These are phyloP conservation scores for Pterocles burchelli DNA, from an alignment of 2,113 vertebrate species.

Conservation along the genomic window DNA sequence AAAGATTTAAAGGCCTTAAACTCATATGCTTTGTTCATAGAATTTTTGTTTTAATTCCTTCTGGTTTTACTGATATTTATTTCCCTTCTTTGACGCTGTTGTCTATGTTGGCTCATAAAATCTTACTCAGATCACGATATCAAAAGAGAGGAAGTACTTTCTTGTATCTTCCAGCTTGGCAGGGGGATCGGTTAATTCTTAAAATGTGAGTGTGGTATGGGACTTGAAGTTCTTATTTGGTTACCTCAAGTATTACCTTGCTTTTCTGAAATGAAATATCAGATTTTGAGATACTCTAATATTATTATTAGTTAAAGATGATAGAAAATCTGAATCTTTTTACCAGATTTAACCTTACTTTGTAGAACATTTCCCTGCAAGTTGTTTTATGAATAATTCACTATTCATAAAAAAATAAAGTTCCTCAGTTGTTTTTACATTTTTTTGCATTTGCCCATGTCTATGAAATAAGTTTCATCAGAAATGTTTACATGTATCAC, in stretches of 20 bases:
- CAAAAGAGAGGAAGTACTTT: slow-evolving; percentile 60
- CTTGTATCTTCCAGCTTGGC: slow-evolving; percentile 42
- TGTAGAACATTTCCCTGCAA: not conserved
- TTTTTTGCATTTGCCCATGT: not conserved
- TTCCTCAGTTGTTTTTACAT: not conserved
- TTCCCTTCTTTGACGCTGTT: slow-evolving; percentile 33
- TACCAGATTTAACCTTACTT: not conserved
- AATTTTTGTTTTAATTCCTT: slow-evolving; percentile 54
- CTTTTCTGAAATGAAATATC: not conserved
- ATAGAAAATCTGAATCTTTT: not conserved
- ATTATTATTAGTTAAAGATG: not conserved
- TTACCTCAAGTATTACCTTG: not conserved
- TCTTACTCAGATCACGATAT: slow-evolving; percentile 57
- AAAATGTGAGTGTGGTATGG: not conserved
- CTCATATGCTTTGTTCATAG: not conserved
- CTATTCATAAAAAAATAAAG: not conserved
- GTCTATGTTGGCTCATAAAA: slow-evolving; percentile 58
- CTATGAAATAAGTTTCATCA: not conserved
- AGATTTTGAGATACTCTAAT: not conserved
- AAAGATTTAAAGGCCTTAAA: slow-evolving; percentile 29
- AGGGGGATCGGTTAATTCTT: not conserved
- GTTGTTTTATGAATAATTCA: not conserved
- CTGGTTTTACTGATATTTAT: slow-evolving; percentile 48
- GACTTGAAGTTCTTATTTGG: not conserved
- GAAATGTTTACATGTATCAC: not conserved